Percentiles rank a stretch among this genome's conserved stretches.
phyloP scores from a whole-genome alignment of 2,888 invertebrate genomes.

The Caenorhabditis drosophilae region DNA sequence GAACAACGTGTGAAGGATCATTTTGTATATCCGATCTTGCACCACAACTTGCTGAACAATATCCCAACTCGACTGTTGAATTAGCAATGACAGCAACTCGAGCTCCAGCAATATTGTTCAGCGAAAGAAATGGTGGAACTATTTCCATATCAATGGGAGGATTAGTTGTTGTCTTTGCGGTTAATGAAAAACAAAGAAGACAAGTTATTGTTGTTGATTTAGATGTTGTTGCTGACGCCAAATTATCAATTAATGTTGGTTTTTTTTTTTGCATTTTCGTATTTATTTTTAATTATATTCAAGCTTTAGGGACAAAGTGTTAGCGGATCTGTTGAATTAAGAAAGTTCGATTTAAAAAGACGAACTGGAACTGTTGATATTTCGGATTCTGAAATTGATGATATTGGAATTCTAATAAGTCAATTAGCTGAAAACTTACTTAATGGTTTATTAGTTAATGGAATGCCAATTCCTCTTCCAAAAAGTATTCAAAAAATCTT shows the following conservation, averaged over 20 bases:
- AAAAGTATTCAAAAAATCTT: slow-evolving; percentile 34
- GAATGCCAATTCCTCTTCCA: slow-evolving; percentile 52
- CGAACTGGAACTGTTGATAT: slow-evolving; percentile 40
- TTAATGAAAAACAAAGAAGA: slow-evolving; percentile 32
- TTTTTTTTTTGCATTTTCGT: not conserved
- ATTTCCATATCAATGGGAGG: slow-evolving; percentile 49
- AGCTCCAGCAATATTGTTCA: slow-evolving; percentile 56
- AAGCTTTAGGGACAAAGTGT: slow-evolving; percentile 45
- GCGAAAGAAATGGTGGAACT: slow-evolving; percentile 51
- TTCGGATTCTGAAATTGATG: slow-evolving; percentile 42
- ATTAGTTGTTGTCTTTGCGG: slow-evolving; percentile 47
- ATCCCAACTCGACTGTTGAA: slow-evolving; percentile 51
- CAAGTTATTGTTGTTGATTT: slow-evolving; percentile 55
- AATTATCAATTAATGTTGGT: slow-evolving; percentile 38
- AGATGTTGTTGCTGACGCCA: slow-evolving; percentile 55
- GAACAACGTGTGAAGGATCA: slow-evolving; percentile 48
- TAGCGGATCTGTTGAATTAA: slow-evolving; percentile 45
- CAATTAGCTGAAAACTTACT: slow-evolving; percentile 48
- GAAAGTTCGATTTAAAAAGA: slow-evolving; percentile 49
- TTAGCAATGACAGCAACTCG: slow-evolving; percentile 52
- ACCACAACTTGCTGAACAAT: slow-evolving; percentile 47
- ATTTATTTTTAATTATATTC: not conserved
- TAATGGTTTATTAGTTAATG: slow-evolving; percentile 47
- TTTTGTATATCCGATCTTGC: slow-evolving; percentile 51
- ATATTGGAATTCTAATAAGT: slow-evolving; percentile 49